Conservation (phyloP, 2,888 invertebrate species). For the Ceratothoa steindachneri region DNA sequence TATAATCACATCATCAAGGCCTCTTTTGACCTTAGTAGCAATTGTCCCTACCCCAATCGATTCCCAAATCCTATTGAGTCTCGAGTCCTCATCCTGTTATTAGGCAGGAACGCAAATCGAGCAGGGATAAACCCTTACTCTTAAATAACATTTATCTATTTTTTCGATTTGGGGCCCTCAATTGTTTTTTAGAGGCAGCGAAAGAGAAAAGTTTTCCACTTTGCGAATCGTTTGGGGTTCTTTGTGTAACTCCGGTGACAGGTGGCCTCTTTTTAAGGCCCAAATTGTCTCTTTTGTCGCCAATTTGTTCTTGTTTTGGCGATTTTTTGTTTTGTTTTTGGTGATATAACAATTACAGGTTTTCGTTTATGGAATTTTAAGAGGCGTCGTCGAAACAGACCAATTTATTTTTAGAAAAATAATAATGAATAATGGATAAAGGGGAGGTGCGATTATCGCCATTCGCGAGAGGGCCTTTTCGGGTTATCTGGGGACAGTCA, state of each 20-base stretch:
- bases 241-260: background rate
- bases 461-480: no score
- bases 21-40: no score
- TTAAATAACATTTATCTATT: background rate
- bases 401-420: no score
- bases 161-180: background rate
- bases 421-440: no score
- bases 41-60: background rate
- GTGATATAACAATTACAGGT: no score
- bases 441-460: no score
- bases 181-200: background rate
- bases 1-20: no score
- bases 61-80: background rate
- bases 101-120: background rate
- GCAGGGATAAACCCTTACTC: background rate
- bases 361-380: no score
- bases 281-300: slow-evolving; percentile 8
- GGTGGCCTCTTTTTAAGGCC: background rate
- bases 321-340: background rate
- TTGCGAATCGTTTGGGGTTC: background rate
- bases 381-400: no score
- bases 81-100: background rate
- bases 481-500: no score
- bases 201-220: background rate
- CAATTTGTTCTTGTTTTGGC: background rate